Evolutionary conservation across 2,797 vertebrate species (phyloP).

Genomic region (Choloepus didactylus): DNA sequence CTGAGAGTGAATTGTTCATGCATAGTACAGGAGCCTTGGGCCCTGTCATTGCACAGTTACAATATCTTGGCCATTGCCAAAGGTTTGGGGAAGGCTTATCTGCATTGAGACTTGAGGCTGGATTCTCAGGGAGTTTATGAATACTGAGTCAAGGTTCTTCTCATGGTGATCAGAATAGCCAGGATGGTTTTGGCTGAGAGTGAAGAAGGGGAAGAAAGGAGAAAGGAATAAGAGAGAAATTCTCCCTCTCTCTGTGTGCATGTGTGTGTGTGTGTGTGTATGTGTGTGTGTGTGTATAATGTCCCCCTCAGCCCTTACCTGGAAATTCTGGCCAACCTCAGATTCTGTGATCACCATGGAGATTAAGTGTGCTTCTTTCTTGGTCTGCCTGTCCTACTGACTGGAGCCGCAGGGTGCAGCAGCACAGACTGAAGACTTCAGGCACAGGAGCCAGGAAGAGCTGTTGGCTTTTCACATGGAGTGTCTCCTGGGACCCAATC

Average conservation of each 20-base stretch:
- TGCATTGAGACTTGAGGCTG: neutral
- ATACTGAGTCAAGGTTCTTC: neutral
- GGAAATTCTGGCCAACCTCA: neutral
- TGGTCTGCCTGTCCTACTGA: neutral
- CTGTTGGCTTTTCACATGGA: conserved; percentile 5
- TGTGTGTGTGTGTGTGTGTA: neutral
- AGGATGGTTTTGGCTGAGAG: neutral
- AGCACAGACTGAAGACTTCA: neutral
- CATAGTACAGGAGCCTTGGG: neutral
- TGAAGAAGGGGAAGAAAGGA: neutral
- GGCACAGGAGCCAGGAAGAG: neutral
- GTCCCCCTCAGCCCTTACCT: neutral
- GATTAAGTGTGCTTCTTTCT: neutral
- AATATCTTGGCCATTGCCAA: neutral
- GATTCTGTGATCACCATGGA: neutral
- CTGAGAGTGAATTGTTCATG: neutral
- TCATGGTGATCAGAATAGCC: neutral
- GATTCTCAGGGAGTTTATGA: neutral
- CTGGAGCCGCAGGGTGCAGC: neutral
- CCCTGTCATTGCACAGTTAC: neutral
- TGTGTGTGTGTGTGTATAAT: neutral
- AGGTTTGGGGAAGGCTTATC: neutral
- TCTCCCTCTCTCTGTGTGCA: too few species aligned
- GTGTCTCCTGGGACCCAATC: conserved; percentile 19
- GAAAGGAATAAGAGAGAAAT: neutral